A percentile compares a stretch with the other conserved stretches of the same genome.
These are phyloP conservation scores for Parnassius glacialis DNA, from an alignment of 2,888 invertebrate species.

Conservation along the genomic window DNA sequence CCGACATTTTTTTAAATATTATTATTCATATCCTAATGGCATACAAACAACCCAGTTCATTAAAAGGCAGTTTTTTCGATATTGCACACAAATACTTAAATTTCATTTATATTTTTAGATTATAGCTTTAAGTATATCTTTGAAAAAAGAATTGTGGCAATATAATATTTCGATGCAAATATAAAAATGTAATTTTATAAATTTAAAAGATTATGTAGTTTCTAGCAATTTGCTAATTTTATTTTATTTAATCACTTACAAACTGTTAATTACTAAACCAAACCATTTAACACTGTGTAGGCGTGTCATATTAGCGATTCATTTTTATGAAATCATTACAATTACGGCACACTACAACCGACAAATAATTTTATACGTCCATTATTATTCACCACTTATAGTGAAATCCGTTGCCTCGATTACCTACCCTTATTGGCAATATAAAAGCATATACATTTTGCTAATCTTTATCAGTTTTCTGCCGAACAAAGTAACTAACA, in stretches of 20 bases:
- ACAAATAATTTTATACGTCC: constrained; percentile 34
- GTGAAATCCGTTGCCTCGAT: constrained; percentile 40
- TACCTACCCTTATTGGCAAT: constrained; percentile 26
- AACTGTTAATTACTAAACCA: neutral
- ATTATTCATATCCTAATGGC: too few species aligned
- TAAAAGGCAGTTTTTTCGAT: too few species aligned
- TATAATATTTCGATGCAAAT: too few species aligned
- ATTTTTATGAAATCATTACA: constrained; percentile 30
- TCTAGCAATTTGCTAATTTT: too few species aligned
- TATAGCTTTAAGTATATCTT: too few species aligned
- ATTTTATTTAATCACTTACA: neutral
- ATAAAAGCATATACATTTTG: constrained; percentile 30
- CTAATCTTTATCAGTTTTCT: constrained; percentile 29
- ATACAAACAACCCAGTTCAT: too few species aligned
- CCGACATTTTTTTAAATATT: too few species aligned
- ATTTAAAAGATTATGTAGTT: too few species aligned
- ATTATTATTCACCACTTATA: constrained; percentile 36
- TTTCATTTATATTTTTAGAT: too few species aligned
- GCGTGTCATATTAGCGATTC: constrained; percentile 20
- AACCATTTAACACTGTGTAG: neutral
- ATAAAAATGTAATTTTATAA: too few species aligned
- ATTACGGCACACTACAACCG: constrained; percentile 28
- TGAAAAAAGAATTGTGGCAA: too few species aligned
- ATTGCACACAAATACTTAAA: too few species aligned
- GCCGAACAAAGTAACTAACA: constrained; percentile 3